Evolutionary conservation across 2,888 invertebrate genomes (phyloP), one percentile per base, ranked within the genome.

Genomic region (Metalampra italica): DNA sequence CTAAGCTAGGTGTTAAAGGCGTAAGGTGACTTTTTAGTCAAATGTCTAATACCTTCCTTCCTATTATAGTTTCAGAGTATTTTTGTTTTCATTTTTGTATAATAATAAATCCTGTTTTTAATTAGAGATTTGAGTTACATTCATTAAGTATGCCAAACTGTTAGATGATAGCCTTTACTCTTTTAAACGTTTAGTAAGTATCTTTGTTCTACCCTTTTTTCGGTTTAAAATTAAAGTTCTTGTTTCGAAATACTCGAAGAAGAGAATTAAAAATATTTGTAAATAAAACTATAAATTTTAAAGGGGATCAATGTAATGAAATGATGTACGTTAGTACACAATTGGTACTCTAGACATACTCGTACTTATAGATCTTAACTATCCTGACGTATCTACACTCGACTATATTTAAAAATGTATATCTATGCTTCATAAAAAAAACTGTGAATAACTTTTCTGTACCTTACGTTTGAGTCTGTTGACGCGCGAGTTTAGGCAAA

Each of bases 281-380:
- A 89, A 79, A 89, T 88, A 88, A 79, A 86, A 79, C 76, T 78
- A 79, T 79, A 82, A 82, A 83, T 75, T 78, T 83, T 82, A 88
- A 87, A 77, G 82, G 89, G 88, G 89, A 89, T 78, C 89, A 89
- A 89, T 83, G 85, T 85, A 81, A 82, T 80, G 82, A 84, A 74
- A 85, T 72, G 75, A 78, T 83, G 87, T 87, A 82, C 82, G 74
- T 76, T 78, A 79, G 82, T 85, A 84, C 86, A 78, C 85, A 81
- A 80, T 83, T 82, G 87, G 83, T 87, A 86, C 83, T 85, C 82
- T 87, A 85, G 82, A 80, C 78, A 81, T 86, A 84, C 72, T 80
- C 75, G 75, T 84, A 80, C 78, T 75, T 78, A 71, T 85, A 87
- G 82, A 79, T 75, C 80, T 81, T 73, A 79, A 82, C 78, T 84